Conservation (phyloP, 2,888 invertebrate species). For the Amphipoea oculea region DNA sequence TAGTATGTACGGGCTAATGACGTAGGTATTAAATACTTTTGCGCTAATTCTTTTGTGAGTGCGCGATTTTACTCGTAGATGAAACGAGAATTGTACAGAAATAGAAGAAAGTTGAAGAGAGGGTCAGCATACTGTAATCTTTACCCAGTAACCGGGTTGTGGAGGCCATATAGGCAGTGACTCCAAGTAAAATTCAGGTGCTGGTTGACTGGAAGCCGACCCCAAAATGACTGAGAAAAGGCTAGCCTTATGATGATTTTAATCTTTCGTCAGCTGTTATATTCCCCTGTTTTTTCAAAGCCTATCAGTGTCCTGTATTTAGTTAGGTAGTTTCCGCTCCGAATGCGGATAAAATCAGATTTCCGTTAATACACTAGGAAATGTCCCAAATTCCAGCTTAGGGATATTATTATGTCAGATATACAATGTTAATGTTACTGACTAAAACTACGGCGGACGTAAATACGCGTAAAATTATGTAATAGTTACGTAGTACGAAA, state of each 20-base stretch:
- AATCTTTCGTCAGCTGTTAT: not conserved
- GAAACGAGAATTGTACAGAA: not conserved
- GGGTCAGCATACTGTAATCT: not conserved
- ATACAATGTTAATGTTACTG: not conserved
- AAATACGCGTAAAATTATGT: conserved; percentile 10
- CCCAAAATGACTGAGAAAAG: not conserved
- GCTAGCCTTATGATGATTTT: not conserved
- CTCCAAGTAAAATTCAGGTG: not conserved
- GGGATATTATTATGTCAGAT: not conserved
- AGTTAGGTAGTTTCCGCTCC: not conserved
- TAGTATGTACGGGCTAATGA: not conserved
- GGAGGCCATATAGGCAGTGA: not conserved
- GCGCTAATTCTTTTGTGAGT: not conserved
- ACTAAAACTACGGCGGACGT: conserved; percentile 12
- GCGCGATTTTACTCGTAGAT: no score
- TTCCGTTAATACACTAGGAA: not conserved
- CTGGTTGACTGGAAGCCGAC: not conserved
- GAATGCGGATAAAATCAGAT: not conserved
- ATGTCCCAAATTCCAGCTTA: not conserved
- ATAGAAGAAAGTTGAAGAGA: not conserved
- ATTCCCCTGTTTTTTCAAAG: no score
- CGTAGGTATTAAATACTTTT: no score
- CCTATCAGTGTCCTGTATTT: not conserved
- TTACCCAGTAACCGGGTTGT: not conserved
- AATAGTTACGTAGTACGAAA: conserved; percentile 21